Base-by-base conservation (phyloP, 1,140 invertebrate species). In the Andrena cerasifolii region DNA sequence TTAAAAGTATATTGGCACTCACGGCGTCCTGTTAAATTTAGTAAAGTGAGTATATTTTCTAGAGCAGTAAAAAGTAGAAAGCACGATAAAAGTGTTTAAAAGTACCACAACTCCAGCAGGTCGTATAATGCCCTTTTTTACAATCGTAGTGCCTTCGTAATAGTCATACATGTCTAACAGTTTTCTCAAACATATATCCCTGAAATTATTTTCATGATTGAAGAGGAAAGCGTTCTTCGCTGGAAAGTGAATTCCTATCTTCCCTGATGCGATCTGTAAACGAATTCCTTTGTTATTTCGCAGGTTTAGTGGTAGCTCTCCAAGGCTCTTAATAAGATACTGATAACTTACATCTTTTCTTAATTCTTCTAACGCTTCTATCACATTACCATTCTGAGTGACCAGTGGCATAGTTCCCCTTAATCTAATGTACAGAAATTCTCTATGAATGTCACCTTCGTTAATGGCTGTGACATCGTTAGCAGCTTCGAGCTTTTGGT, bases 401-500 rank as follows among this genome's bases (percentile, higher is more conserved):
- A 89, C 45, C n/a, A 91, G 81, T 49, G 89, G 88, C 12, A 93
- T 56, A 71, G 67, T 87, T 24, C 90, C 89, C 67, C 91, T 90
- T 33, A 95, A 81, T 80, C 95, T 91, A 16, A 96, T 93, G 87
- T 96, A 95, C 18, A 94, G 91, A 90, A 96, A 96, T 82, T 96
- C 93, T 83, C 93, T 93, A 90, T 94, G 94, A 16, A 96, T 87
- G 28, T 95, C 94, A 47, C 94, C 92, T 82, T 94, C 93, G 59
- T 91, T 93, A 77, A 96, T 92, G 12, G 95, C 91, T 84, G 95
- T 94, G 87, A 95, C 94, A 78, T 89, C 80, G 40, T 91, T 92
- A 28, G 94, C 94, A 76, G 94, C 91, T 89, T 95, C 94, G 71
- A 96, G 91, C 86, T 95, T 95, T 78, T 95, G 95, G 92, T 96